phyloP scores from a whole-genome alignment of 2,113 vertebrate genomes.

The Oreochromis niloticus region DNA sequence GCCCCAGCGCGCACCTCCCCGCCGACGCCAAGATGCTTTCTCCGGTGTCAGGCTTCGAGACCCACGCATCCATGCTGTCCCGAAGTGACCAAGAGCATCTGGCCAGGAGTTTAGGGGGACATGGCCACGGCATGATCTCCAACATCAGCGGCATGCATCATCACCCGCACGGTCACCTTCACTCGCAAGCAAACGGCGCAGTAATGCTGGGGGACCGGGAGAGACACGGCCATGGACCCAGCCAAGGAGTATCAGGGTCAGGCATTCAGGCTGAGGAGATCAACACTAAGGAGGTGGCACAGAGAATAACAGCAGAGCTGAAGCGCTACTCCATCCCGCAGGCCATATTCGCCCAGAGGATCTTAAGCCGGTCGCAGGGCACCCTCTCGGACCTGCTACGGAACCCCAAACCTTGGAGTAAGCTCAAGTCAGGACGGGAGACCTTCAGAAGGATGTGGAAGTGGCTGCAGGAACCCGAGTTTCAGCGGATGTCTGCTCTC shows the following conservation, averaged over 20 bases:
- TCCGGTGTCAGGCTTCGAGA: constrained; percentile 85
- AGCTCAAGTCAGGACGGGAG: constrained; percentile 98
- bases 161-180: constrained; percentile 82
- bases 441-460: constrained; percentile 99
- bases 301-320: constrained; percentile 94
- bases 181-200: constrained; percentile 79
- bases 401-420: constrained; percentile 99
- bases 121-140: constrained; percentile 85
- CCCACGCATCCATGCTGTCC: constrained; percentile 90
- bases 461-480: constrained; percentile 97
- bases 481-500: constrained; percentile 95
- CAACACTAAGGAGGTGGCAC: constrained; percentile 98
- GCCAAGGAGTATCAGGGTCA: constrained; percentile 75
- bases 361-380: constrained; percentile 95
- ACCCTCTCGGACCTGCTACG: constrained; percentile 95
- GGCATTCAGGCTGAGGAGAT: constrained; percentile 90
- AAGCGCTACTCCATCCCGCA: constrained; percentile 98
- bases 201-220: constrained; percentile 81
- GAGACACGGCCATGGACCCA: constrained; percentile 70
- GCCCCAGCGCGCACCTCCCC: constrained; percentile 81
- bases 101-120: constrained; percentile 82
- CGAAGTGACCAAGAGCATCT: constrained; percentile 88
- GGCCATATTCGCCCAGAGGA: constrained; percentile 96
- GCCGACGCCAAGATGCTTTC: constrained; percentile 89
- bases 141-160: constrained; percentile 87